Conservation (phyloP, 2,888 invertebrate species). For the Macrosoma leucophasiata region DNA sequence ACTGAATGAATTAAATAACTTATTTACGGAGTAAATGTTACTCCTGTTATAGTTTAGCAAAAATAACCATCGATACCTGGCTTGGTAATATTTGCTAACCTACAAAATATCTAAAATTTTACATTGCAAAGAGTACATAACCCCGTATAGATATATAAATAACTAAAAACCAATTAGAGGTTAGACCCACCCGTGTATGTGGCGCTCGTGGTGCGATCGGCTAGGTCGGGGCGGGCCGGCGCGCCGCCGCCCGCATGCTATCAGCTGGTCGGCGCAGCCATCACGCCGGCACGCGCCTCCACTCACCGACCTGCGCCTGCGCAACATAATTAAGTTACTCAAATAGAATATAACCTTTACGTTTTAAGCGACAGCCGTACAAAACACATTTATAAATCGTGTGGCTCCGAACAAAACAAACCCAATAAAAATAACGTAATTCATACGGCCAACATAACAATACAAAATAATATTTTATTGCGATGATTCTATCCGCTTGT, state of each 20-base stretch:
- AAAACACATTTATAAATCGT: not conserved
- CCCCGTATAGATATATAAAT: no score
- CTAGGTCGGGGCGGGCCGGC: slow-evolving; percentile 71
- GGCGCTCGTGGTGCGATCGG: slow-evolving; percentile 65
- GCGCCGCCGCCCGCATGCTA: slow-evolving; percentile 73
- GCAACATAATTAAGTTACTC: slow-evolving; percentile 24
- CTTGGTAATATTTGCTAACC: no score
- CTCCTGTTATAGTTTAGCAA: no score
- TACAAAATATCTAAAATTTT: no score
- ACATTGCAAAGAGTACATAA: no score
- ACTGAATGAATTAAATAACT: no score
- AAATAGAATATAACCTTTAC: slow-evolving; percentile 2
- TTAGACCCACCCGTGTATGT: slow-evolving; percentile 62
- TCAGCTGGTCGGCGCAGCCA: slow-evolving; percentile 69
- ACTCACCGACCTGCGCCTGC: slow-evolving; percentile 65
- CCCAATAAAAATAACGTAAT: not conserved
- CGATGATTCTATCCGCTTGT: no score
- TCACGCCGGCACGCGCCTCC: slow-evolving; percentile 56
- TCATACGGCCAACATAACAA: slow-evolving; percentile 3
- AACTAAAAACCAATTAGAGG: no score
- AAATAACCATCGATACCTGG: no score
- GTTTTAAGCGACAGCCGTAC: no score
- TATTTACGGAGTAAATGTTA: no score
- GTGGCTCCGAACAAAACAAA: not conserved
- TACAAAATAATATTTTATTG: no score